Evolutionary conservation across 2,888 invertebrate genomes (phyloP), one percentile per base, ranked within the genome.

Genomic region (Autographa pulchrina): DNA sequence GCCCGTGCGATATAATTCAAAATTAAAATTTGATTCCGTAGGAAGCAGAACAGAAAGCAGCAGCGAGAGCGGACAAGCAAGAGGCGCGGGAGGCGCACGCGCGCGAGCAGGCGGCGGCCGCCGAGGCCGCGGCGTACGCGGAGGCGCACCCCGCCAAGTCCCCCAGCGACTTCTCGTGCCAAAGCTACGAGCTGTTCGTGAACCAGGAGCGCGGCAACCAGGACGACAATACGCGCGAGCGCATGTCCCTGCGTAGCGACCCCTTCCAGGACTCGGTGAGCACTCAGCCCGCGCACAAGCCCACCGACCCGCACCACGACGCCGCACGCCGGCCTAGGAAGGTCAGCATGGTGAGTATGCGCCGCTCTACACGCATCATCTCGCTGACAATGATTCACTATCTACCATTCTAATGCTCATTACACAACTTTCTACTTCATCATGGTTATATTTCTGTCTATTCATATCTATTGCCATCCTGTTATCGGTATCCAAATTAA

Each of bases 181-280:
- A 98, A 92, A 98, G 98, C 94, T 98, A 98, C 96, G 99, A 99
- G 95, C 96, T 98, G 85, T 99, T 98, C 95, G 98, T 98, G 84
- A 98, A 98, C 89, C 98, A 98, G 92, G 98, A 98, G 89, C 98
- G 98, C 88, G 98, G 98, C 88, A 97, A 98, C 93, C 97, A 97
- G 90, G 98, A 98, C 93, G 98, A 98, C 97, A 98, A 98, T 96
- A 98, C 98, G 88, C 98, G 98, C 94, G 98, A 98, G 93, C 98
- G 98, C 94, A 98, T 98, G 97, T 98, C 98, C 96, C 97, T 99
- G 88, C 97, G 98, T 91, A 98, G 98, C 93, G 97, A 98, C 96
- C 97, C 97, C 96, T 97, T 98, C 96, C 94, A 98, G 98, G 97
- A 96, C 92, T 98, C 98, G 96, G 97, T 98, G 97, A 98, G 98